phyloP scores from a whole-genome alignment of 2,797 vertebrate genomes.

The Nannoperca australis region DNA sequence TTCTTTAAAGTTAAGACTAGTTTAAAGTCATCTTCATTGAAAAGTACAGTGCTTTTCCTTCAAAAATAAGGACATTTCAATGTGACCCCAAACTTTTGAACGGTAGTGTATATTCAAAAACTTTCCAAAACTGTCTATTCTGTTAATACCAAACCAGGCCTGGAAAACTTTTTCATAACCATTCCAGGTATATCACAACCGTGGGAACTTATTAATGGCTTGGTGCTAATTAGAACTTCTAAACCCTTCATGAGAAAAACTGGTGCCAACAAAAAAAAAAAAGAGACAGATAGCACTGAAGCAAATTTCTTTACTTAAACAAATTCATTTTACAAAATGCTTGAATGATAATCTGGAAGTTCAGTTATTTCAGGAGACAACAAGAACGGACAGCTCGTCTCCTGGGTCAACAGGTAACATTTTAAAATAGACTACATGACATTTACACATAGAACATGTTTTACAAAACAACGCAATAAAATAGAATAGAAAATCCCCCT shows the following conservation, averaged over 20 bases:
- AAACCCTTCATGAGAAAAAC: background rate
- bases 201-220: no score
- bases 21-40: no score
- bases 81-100: no score
- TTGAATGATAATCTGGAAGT: constrained; percentile 57
- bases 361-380: constrained; percentile 44
- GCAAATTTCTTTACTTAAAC: constrained; percentile 76
- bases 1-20: no score
- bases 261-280: background rate
- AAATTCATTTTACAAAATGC: constrained; percentile 71
- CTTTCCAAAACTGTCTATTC: no score
- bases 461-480: constrained; percentile 77
- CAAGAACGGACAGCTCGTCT: constrained; percentile 35
- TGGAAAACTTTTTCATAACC: no score
- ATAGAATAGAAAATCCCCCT: constrained; percentile 64
- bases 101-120: no score
- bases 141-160: no score
- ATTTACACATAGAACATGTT: constrained; percentile 71
- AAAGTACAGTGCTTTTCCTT: no score
- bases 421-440: constrained; percentile 77
- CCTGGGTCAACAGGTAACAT: constrained; percentile 51
- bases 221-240: background rate
- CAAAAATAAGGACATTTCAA: no score
- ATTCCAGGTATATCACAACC: no score
- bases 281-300: constrained; percentile 19